phyloP scores from a whole-genome alignment of 1,140 invertebrate genomes.

The Drosophila ogumai region DNA sequence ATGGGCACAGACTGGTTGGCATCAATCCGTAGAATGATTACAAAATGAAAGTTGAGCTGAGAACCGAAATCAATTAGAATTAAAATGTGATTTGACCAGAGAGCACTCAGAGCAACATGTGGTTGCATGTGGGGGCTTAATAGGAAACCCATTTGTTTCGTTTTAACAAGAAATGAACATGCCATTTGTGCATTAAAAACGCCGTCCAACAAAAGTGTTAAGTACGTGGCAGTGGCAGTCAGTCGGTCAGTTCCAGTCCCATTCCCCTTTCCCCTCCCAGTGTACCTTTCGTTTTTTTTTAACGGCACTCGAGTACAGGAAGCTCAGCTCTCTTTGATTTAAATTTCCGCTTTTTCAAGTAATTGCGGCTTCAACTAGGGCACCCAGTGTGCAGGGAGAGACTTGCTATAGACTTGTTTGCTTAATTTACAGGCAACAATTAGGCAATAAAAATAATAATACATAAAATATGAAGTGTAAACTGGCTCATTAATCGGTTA shows the following conservation, averaged over 20 bases:
- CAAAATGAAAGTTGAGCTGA: constrained; percentile 66
- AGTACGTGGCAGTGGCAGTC: constrained; percentile 60
- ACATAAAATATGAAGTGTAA: background rate
- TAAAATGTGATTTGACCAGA: constrained; percentile 64
- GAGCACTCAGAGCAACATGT: constrained; percentile 28
- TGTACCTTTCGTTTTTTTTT: constrained; percentile 42
- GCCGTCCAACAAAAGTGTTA: constrained; percentile 66
- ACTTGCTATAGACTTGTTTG: background rate
- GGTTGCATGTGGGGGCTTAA: constrained; percentile 64
- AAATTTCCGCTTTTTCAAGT: constrained; percentile 50
- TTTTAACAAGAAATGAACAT: constrained; percentile 65
- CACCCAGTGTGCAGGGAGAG: constrained; percentile 10
- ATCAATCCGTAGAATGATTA: constrained; percentile 25
- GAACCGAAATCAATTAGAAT: constrained; percentile 43
- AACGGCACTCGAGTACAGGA: constrained; percentile 33
- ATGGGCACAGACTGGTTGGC: constrained; percentile 47
- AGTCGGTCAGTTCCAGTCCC: constrained; percentile 21
- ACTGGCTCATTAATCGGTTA: background rate
- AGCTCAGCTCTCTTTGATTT: constrained; percentile 39
- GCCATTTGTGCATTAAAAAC: constrained; percentile 77
- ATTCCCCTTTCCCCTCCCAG: background rate
- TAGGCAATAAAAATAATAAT: constrained; percentile 4
- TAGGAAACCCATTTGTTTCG: constrained; percentile 66
- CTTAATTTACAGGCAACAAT: constrained; percentile 1
- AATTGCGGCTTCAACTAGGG: constrained; percentile 34